Percentiles rank a stretch among this genome's conserved stretches.
Evolutionary conservation across 30 jellyfish, hydroid and myxozoan genomes (phyloP).

Genomic region (Aurelia coerulea): DNA sequence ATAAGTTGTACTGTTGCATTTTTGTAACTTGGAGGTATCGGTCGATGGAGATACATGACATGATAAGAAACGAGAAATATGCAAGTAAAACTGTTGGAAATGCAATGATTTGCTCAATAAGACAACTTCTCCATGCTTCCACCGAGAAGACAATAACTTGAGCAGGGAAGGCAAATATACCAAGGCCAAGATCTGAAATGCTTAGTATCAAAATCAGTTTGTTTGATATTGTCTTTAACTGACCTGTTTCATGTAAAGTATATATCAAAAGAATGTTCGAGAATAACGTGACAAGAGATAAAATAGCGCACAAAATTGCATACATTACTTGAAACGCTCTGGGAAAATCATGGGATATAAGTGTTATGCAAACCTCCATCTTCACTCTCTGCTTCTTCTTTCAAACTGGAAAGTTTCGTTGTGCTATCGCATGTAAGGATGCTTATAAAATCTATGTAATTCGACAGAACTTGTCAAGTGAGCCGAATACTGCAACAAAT

Average conservation of each 20-base stretch:
- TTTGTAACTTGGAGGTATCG: conserved; percentile 53
- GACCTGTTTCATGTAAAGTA: conserved; percentile 36
- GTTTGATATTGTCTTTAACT: conserved; percentile 28
- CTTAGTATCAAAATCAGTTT: conserved; percentile 35
- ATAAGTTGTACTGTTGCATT: conserved; percentile 22
- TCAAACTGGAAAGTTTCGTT: too few relatives aligned
- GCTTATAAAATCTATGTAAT: too few relatives aligned
- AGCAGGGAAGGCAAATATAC: conserved; percentile 27
- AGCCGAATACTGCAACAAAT: too few relatives aligned
- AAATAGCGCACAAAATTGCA: conserved; percentile 16
- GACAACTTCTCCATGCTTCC: conserved; percentile 27
- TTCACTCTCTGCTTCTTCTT: too few relatives aligned
- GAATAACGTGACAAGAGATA: conserved; percentile 3
- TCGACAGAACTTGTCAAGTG: too few relatives aligned
- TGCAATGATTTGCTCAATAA: conserved; percentile 14
- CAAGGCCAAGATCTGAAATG: conserved; percentile 50
- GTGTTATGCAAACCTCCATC: too few relatives aligned
- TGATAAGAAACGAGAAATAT: conserved; percentile 35
- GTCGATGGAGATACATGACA: conserved; percentile 34
- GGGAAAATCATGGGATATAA: too few relatives aligned
- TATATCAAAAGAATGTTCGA: conserved; percentile 25
- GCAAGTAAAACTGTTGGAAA: conserved; percentile 20
- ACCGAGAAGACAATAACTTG: neutral
- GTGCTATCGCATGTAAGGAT: too few relatives aligned
- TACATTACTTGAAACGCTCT: neutral